Percentiles rank a stretch among this genome's conserved stretches.
phyloP scores from a whole-genome alignment of 1,140 invertebrate species.

The Amphibalanus amphitrite region DNA sequence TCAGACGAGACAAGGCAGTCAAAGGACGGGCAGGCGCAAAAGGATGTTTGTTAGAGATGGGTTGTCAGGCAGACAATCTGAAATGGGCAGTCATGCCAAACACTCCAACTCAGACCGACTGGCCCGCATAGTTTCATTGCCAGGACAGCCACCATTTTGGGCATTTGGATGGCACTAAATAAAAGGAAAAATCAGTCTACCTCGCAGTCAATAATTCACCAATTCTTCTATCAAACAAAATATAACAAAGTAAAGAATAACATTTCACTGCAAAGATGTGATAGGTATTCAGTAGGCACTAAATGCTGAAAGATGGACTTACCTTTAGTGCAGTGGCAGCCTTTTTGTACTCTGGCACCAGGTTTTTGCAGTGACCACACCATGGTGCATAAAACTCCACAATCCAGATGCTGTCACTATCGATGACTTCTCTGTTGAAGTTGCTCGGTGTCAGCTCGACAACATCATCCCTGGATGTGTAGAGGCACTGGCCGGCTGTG shows the following conservation, averaged over 20 bases:
- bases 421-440: constrained; percentile 70
- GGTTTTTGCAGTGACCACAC: no score
- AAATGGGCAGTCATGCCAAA: no score
- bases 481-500: constrained; percentile 41
- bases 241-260: background rate
- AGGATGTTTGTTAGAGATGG: no score
- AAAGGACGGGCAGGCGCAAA: no score
- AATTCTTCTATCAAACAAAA: background rate
- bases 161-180: background rate
- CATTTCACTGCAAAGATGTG: background rate
- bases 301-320: constrained; percentile 17
- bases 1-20: no score
- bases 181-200: background rate
- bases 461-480: constrained; percentile 62
- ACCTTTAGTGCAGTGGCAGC: constrained; percentile 71
- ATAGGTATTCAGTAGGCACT: constrained; percentile 1
- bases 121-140: no score
- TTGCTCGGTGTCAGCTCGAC: constrained; percentile 76
- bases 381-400: constrained; percentile 88
- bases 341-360: constrained; percentile 76
- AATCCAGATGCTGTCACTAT: constrained; percentile 73
- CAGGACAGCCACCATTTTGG: background rate
- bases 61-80: no score
- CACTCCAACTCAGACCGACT: no score
- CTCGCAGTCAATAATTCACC: background rate